phyloP scores from a whole-genome alignment of 2,888 invertebrate species.

The Apeira syringaria region DNA sequence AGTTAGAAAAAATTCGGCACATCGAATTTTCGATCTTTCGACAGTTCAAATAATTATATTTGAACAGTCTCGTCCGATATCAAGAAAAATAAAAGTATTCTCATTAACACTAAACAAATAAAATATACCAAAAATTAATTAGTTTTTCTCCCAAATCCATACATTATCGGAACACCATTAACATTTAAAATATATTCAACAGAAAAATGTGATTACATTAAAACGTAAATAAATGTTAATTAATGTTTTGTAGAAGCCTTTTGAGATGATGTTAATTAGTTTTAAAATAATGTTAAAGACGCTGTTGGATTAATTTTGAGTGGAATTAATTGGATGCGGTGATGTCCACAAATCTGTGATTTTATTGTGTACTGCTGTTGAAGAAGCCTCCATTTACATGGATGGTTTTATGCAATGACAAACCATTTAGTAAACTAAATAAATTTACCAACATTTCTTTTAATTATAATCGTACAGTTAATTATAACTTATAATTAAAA shows the following conservation, averaged over 20 bases:
- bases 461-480: too few relatives aligned
- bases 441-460: too few relatives aligned
- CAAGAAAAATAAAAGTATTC: too few relatives aligned
- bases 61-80: too few relatives aligned
- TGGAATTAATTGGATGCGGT: slow-evolving; percentile 58
- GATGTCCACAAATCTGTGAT: slow-evolving; percentile 66
- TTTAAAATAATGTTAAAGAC: slow-evolving; percentile 58
- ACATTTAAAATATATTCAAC: slow-evolving; percentile 43
- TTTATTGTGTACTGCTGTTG: slow-evolving; percentile 68
- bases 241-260: slow-evolving; percentile 54
- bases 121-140: slow-evolving; percentile 45
- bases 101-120: slow-evolving; percentile 49
- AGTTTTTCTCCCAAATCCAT: slow-evolving; percentile 50
- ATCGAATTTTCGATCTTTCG: too few relatives aligned
- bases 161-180: slow-evolving; percentile 49
- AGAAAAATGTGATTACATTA: slow-evolving; percentile 14
- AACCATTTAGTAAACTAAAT: slow-evolving; percentile 2
- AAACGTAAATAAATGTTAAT: slow-evolving; percentile 46
- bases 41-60: too few relatives aligned
- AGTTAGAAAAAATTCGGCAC: too few relatives aligned
- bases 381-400: slow-evolving; percentile 57
- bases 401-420: slow-evolving; percentile 41
- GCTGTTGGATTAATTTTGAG: slow-evolving; percentile 62
- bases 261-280: slow-evolving; percentile 56
- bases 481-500: too few relatives aligned